phyloP scores from a whole-genome alignment of 2,113 vertebrate genomes.

The Sorex fumeus region DNA sequence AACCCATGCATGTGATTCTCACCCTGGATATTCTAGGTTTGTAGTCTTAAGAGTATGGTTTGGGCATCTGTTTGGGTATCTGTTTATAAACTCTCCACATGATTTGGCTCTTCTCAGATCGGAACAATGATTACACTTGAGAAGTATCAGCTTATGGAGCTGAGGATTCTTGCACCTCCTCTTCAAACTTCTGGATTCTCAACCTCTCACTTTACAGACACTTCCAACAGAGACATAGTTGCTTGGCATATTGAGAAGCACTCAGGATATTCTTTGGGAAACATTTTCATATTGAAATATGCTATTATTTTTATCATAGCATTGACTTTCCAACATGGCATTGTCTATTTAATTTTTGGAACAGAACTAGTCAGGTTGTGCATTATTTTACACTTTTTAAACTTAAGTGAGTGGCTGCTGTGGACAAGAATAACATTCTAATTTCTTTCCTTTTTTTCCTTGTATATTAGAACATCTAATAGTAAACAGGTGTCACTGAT shows the following conservation, averaged over 20 bases:
- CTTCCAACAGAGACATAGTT: neutral
- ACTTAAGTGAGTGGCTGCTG: neutral
- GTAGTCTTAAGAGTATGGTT: neutral
- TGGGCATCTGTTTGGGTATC: neutral
- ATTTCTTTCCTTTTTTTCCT: neutral
- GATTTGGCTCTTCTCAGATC: neutral
- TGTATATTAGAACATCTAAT: neutral
- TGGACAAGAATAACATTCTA: neutral
- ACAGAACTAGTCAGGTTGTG: neutral
- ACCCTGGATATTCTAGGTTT: neutral
- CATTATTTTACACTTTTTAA: neutral
- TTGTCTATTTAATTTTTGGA: neutral
- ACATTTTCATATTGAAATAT: neutral
- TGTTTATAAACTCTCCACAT: constrained; percentile 1
- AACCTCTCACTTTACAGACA: neutral
- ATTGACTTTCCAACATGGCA: neutral
- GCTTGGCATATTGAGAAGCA: neutral
- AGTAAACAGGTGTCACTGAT: neutral
- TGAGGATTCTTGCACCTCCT: neutral
- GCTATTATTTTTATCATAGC: no score
- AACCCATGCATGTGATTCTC: neutral
- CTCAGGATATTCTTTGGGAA: neutral
- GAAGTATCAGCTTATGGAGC: neutral
- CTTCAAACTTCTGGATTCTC: constrained; percentile 8
- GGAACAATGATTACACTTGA: neutral